These are phyloP conservation scores for Palaemon carinicauda DNA, from an alignment of 1,140 invertebrate genomes.

Conservation along the genomic window DNA sequence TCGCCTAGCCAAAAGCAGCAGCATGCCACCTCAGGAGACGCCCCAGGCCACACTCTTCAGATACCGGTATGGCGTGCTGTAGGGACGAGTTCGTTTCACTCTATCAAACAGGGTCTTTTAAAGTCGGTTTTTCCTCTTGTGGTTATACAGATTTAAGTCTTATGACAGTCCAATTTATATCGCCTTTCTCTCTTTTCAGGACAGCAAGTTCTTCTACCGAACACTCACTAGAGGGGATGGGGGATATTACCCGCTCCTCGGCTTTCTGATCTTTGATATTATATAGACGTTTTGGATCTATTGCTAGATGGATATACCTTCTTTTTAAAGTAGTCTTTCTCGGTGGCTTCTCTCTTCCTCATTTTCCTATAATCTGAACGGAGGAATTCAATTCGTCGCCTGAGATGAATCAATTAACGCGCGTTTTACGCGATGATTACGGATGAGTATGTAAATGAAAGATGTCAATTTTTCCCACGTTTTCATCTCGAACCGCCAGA, in stretches of 20 bases:
- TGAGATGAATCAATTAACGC: too few relatives aligned
- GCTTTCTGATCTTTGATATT: too few relatives aligned
- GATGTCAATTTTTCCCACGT: conserved; percentile 15
- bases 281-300: too few relatives aligned
- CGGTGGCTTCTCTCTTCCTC: background rate
- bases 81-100: too few relatives aligned
- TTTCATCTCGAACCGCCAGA: conserved; percentile 15
- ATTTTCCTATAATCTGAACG: background rate
- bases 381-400: too few relatives aligned
- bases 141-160: background rate
- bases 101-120: background rate
- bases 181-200: background rate
- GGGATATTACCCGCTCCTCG: background rate
- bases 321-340: background rate
- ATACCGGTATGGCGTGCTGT: too few relatives aligned
- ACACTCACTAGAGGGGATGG: background rate
- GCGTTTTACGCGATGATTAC: too few relatives aligned
- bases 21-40: background rate
- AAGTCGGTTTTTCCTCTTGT: background rate
- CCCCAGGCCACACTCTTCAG: background rate
- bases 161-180: background rate
- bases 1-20: background rate
- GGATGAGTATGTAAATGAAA: background rate
- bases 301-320: background rate
- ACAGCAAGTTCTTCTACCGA: background rate